Conservation (phyloP, 2,797 vertebrate genomes). For the Anolis apletophallus region DNA sequence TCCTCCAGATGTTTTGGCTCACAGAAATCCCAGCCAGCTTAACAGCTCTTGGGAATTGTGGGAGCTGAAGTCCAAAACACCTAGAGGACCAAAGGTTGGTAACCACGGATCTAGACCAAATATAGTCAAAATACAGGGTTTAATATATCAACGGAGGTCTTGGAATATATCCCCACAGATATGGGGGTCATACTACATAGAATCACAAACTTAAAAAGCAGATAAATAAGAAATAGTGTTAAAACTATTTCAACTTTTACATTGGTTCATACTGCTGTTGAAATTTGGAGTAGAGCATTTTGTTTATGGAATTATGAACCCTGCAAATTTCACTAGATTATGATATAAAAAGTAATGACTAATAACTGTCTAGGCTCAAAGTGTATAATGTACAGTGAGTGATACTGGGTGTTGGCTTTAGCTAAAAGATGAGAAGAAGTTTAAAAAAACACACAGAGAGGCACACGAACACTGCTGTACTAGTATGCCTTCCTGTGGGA, state of each 20-base stretch:
- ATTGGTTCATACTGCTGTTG: neutral
- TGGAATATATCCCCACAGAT: too few relatives aligned
- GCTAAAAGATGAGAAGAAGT: conserved; percentile 40
- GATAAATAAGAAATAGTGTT: neutral
- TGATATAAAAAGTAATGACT: neutral
- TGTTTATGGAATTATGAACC: neutral
- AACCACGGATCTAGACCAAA: too few relatives aligned
- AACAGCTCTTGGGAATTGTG: too few relatives aligned
- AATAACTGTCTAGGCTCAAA: neutral
- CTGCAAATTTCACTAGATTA: neutral
- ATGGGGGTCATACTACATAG: neutral
- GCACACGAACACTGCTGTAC: neutral
- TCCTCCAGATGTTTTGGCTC: too few relatives aligned
- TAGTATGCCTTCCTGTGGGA: conserved; percentile 61
- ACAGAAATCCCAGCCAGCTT: too few relatives aligned
- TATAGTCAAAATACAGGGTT: too few relatives aligned
- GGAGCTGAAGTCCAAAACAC: too few relatives aligned
- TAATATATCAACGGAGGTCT: too few relatives aligned
- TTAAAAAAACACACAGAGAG: conserved; percentile 2
- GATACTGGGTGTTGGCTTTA: neutral
- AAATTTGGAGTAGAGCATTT: neutral
- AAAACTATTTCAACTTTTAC: neutral
- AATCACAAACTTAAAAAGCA: neutral
- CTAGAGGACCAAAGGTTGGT: too few relatives aligned
- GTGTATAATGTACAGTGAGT: neutral